Percentiles rank a stretch among this genome's conserved stretches.
These are phyloP conservation scores for Chalcis sispes DNA, from an alignment of 2,888 invertebrate species.

Conservation along the genomic window DNA sequence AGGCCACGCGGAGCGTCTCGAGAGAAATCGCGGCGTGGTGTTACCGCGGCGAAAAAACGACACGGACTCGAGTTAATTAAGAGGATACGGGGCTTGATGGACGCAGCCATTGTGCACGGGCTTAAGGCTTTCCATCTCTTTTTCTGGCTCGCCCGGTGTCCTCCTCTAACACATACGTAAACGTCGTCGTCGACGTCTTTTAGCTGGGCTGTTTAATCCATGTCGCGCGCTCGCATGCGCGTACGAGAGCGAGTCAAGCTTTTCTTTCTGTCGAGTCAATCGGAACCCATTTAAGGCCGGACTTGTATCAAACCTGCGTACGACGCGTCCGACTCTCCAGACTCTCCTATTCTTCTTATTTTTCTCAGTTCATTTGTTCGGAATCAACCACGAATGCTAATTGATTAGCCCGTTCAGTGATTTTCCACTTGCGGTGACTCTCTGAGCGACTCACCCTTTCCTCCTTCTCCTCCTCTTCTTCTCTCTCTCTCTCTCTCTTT, in stretches of 20 bases:
- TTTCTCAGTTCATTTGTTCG: slow-evolving; percentile 47
- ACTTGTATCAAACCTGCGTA: slow-evolving; percentile 2
- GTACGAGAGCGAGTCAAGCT: not conserved
- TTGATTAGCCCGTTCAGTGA: slow-evolving; percentile 45
- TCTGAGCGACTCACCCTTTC: slow-evolving; percentile 2
- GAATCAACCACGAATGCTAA: slow-evolving; percentile 34
- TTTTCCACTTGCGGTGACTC: slow-evolving; percentile 15
- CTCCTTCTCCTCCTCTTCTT: not conserved
- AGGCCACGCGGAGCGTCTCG: not conserved
- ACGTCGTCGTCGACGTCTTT: too few species aligned
- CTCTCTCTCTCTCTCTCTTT: too few species aligned
- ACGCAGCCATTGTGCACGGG: slow-evolving; percentile 69
- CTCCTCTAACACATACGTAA: too few species aligned
- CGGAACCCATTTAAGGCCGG: slow-evolving; percentile 27
- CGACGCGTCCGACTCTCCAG: not conserved
- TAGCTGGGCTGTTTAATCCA: slow-evolving; percentile 28
- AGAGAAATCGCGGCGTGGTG: slow-evolving; percentile 14
- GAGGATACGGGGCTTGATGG: slow-evolving; percentile 69
- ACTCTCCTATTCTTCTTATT: slow-evolving; percentile 26
- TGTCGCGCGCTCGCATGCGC: slow-evolving; percentile 2
- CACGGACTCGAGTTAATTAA: slow-evolving; percentile 70
- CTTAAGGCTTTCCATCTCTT: slow-evolving; percentile 55
- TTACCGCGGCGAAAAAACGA: slow-evolving; percentile 1
- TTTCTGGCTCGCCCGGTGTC: not conserved
- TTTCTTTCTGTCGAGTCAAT: slow-evolving; percentile 19